These are phyloP conservation scores for Lobophora halterata DNA, from an alignment of 2,888 invertebrate species.

Conservation along the genomic window DNA sequence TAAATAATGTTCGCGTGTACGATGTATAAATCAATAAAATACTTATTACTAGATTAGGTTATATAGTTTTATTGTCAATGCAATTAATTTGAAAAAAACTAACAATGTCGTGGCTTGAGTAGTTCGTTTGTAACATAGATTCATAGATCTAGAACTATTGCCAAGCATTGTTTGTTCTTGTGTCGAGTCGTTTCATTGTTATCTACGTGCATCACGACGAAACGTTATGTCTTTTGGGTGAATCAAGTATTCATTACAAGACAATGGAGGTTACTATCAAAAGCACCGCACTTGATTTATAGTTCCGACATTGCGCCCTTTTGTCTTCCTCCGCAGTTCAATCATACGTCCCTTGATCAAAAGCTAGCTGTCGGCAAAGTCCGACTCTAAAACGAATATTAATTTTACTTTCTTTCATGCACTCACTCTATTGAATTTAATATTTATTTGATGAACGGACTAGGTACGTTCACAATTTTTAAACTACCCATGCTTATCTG, in stretches of 20 bases:
- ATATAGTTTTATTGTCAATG: constrained; percentile 1
- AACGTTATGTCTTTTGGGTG: constrained; percentile 31
- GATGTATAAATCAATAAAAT: too few relatives aligned
- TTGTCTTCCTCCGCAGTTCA: constrained; percentile 52
- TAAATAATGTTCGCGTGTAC: too few relatives aligned
- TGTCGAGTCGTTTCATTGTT: constrained; percentile 30
- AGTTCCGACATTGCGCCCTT: constrained; percentile 54
- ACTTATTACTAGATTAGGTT: too few relatives aligned
- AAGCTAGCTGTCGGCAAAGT: constrained; percentile 39
- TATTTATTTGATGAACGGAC: constrained; percentile 10
- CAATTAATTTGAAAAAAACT: constrained; percentile 8
- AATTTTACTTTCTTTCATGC: constrained; percentile 39
- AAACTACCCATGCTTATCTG: too few relatives aligned
- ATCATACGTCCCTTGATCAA: constrained; percentile 54
- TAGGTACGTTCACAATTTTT: too few relatives aligned
- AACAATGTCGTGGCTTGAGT: constrained; percentile 22
- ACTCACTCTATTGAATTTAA: constrained; percentile 11
- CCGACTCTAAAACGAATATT: constrained; percentile 36
- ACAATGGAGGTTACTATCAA: constrained; percentile 62
- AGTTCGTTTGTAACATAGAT: constrained; percentile 13
- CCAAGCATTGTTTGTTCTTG: constrained; percentile 29
- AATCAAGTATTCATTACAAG: constrained; percentile 43
- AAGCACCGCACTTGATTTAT: constrained; percentile 65
- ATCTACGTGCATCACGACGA: constrained; percentile 31
- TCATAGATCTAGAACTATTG: constrained; percentile 11